These are phyloP conservation scores for Scylla paramamosain DNA, from an alignment of 1,140 invertebrate genomes.

Conservation along the genomic window DNA sequence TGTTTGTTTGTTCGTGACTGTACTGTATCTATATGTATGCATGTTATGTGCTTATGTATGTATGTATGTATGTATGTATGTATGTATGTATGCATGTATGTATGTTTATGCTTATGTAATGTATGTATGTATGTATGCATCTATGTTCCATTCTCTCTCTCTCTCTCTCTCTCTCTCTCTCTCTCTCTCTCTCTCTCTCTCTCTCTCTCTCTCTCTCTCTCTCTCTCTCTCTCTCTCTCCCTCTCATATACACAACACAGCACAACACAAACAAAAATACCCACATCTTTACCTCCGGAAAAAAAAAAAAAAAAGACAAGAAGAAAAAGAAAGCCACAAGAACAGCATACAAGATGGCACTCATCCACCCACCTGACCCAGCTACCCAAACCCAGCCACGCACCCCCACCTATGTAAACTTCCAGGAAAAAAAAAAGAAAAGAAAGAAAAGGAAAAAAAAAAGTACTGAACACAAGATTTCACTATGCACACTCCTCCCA, in stretches of 20 bases:
- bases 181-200: slow-evolving; percentile 12
- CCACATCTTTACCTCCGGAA: no score
- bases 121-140: no score
- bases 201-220: neutral
- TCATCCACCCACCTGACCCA: no score
- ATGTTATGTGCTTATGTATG: neutral
- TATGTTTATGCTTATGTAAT: neutral
- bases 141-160: neutral
- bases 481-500: no score
- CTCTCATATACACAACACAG: no score
- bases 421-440: neutral
- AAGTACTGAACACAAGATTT: no score
- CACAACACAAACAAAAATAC: no score
- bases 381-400: no score
- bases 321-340: no score
- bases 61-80: slow-evolving; percentile 14
- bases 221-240: no score
- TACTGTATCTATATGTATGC: neutral
- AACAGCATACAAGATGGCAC: no score
- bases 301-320: no score
- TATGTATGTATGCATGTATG: slow-evolving; percentile 1
- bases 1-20: neutral
- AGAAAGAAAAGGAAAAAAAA: neutral
- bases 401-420: neutral
- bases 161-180: slow-evolving; percentile 12